Conservation (phyloP, 2,113 vertebrate species). For the Trachemys scripta region DNA sequence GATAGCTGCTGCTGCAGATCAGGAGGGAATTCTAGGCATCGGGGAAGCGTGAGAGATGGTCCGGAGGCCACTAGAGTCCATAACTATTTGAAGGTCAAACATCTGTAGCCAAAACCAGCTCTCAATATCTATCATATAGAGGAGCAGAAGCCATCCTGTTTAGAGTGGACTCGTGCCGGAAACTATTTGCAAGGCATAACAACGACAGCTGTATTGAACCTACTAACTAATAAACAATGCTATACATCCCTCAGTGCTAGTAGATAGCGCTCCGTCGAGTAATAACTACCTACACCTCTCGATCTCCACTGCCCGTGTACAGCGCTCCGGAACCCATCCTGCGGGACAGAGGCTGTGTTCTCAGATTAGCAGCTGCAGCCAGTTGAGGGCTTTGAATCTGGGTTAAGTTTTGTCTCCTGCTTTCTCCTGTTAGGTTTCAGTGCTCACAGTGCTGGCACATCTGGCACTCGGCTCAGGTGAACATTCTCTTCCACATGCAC, state of each 20-base stretch:
- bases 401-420: not conserved
- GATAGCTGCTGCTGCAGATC: not conserved
- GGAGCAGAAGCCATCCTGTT: not conserved
- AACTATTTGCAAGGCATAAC: not conserved
- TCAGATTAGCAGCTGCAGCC: not conserved
- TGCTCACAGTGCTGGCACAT: slow-evolving; percentile 79
- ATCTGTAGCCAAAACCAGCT: not conserved
- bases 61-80: not conserved
- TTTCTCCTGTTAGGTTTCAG: slow-evolving; percentile 77
- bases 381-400: fast-evolving
- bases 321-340: not conserved
- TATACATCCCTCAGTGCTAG: not conserved
- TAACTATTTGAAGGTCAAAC: not conserved
- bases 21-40: not conserved
- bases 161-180: fast-evolving
- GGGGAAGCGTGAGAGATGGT: too few relatives aligned
- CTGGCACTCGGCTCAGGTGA: slow-evolving; percentile 83
- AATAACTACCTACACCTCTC: not conserved
- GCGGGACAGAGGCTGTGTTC: not conserved
- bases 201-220: not conserved
- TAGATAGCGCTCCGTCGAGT: not conserved
- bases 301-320: not conserved
- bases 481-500: slow-evolving; percentile 79
- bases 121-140: not conserved
- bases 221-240: not conserved